Conservation (phyloP, 2,113 vertebrate species). For the Tapirus terrestris region DNA sequence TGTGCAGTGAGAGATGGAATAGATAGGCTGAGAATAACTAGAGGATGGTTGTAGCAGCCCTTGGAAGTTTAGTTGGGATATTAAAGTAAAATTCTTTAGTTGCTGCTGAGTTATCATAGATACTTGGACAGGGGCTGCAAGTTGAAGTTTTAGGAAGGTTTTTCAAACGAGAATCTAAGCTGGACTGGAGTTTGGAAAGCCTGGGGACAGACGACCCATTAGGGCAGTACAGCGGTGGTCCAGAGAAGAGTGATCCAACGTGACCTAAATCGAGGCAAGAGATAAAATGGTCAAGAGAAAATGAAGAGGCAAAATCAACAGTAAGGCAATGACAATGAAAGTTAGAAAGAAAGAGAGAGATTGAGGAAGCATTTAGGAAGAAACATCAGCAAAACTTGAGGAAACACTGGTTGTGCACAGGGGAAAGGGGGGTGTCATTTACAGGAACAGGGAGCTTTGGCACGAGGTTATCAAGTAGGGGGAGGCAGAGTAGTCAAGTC, state of each 20-base stretch:
- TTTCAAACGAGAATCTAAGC: constrained; percentile 43
- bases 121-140: neutral
- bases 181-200: constrained; percentile 29
- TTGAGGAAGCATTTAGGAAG: neutral
- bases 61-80: neutral
- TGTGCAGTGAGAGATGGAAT: neutral
- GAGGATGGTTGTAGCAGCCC: neutral
- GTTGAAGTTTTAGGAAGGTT: constrained; percentile 1
- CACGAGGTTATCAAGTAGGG: neutral
- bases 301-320: constrained; percentile 14
- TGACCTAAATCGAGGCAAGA: constrained; percentile 34
- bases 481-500: neutral
- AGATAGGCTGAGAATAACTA: neutral
- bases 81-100: constrained; percentile 13
- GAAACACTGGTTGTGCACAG: neutral
- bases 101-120: constrained; percentile 16
- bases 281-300: constrained; percentile 26
- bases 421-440: neutral
- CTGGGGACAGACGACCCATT: neutral
- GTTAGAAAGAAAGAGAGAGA: neutral
- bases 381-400: neutral
- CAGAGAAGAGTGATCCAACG: neutral
- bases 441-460: neutral
- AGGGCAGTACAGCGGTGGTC: neutral
- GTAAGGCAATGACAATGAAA: neutral